phyloP scores from a whole-genome alignment of 2,797 vertebrate genomes.

The Poliocrania exsul region DNA sequence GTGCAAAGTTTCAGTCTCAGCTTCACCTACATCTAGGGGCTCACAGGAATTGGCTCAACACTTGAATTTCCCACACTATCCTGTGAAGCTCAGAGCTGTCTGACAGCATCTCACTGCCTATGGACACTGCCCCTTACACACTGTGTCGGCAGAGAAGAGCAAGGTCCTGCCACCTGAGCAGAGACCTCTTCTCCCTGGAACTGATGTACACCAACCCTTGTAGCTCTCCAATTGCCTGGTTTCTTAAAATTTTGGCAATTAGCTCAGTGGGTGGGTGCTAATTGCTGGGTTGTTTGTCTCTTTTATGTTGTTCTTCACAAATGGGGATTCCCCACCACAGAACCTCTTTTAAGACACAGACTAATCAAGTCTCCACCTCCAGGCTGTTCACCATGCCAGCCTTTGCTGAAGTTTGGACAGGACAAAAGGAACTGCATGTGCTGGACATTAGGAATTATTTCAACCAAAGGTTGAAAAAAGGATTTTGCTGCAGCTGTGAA shows the following conservation, averaged over 20 bases:
- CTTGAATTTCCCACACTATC: not conserved
- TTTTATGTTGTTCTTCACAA: not conserved
- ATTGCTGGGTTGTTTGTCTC: not conserved
- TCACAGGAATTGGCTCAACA: not conserved
- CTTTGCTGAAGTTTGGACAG: not conserved
- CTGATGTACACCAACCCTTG: rapidly evolving
- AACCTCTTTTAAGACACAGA: not conserved
- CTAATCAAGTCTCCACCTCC: not conserved
- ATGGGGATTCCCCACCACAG: not conserved
- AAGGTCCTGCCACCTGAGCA: not conserved
- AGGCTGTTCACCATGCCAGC: not conserved
- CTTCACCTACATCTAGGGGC: not conserved
- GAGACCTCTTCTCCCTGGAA: not conserved
- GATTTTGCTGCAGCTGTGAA: not conserved
- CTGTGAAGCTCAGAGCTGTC: not conserved
- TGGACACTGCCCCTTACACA: not conserved
- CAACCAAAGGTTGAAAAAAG: not conserved
- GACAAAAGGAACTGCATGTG: not conserved
- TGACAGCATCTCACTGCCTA: not conserved
- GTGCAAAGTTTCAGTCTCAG: not conserved
- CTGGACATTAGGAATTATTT: not conserved
- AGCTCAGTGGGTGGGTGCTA: not conserved
- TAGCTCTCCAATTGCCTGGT: not conserved
- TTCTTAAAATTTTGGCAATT: not conserved
- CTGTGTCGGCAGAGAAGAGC: not conserved